phyloP scores from a whole-genome alignment of 2,797 vertebrate genomes.

The Clangula hyemalis region DNA sequence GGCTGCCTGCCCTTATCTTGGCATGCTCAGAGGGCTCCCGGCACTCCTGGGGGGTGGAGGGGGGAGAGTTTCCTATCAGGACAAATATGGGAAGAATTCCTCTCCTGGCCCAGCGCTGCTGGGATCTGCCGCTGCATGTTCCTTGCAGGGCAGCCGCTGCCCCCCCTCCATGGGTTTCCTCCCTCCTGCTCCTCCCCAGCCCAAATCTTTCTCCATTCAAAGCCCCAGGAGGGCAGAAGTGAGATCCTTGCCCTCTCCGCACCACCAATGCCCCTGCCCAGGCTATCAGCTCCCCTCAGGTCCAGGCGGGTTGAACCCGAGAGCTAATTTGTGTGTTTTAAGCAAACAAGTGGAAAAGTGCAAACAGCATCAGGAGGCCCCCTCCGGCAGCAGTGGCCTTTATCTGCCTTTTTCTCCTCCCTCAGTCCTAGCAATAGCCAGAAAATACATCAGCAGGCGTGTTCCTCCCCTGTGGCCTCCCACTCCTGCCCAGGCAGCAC shows the following conservation, averaged over 20 bases:
- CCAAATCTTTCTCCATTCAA: background rate
- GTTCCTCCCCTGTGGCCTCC: background rate
- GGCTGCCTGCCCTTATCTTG: background rate
- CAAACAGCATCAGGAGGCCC: background rate
- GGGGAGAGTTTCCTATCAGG: background rate
- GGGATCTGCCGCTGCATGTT: background rate
- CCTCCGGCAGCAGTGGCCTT: background rate
- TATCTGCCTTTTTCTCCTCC: background rate
- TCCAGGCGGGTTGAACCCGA: background rate
- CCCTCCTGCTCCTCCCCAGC: background rate
- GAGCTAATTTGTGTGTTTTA: background rate
- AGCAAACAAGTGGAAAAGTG: background rate
- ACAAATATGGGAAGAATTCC: slow-evolving; percentile 27
- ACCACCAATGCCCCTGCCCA: background rate
- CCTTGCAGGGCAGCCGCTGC: background rate
- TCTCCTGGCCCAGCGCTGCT: background rate
- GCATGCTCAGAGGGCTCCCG: background rate
- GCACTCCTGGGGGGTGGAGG: fast-evolving
- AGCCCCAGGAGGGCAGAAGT: background rate
- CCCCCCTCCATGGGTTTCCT: background rate
- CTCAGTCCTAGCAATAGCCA: background rate
- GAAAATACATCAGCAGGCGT: slow-evolving; percentile 20
- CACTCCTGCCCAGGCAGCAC: fast-evolving
- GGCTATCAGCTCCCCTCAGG: background rate
- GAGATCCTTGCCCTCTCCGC: background rate